Percentiles rank a stretch among this genome's conserved stretches.
Conservation (phyloP, 2,888 invertebrate species). For the Parascotia fuliginaria region DNA sequence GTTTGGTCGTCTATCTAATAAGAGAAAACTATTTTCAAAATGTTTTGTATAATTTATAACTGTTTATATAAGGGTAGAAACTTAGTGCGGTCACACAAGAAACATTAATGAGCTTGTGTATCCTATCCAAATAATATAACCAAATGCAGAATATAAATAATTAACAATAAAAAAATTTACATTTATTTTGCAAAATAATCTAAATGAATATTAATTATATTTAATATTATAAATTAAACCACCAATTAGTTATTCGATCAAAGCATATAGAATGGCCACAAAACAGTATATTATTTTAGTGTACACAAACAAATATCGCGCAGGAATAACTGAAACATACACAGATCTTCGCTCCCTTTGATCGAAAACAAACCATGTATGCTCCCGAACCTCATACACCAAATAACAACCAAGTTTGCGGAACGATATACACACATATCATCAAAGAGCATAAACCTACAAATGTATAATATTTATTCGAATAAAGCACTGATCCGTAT, state of each 20-base stretch:
- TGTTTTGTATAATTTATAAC: too few relatives aligned
- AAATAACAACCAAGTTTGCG: constrained; percentile 6
- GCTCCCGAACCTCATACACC: constrained; percentile 5
- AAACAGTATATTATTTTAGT: background rate
- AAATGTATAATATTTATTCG: background rate
- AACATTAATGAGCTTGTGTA: too few relatives aligned
- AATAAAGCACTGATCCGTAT: background rate
- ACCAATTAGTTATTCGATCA: background rate
- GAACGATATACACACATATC: constrained; percentile 6
- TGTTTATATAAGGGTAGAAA: too few relatives aligned
- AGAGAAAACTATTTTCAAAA: too few relatives aligned
- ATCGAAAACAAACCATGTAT: constrained; percentile 31
- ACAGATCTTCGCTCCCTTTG: constrained; percentile 34
- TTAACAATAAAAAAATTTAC: too few relatives aligned
- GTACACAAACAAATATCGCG: background rate
- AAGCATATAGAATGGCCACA: background rate
- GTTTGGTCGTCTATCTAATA: too few relatives aligned
- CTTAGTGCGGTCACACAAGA: too few relatives aligned
- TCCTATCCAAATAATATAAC: too few relatives aligned
- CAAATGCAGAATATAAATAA: too few relatives aligned
- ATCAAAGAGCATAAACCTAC: constrained; percentile 3
- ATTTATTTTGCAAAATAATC: too few relatives aligned
- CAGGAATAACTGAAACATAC: constrained; percentile 1
- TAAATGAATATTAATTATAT: too few relatives aligned
- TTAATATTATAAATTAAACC: too few relatives aligned